Evolutionary conservation across 1,140 invertebrate species (phyloP).

Genomic region (Cydia fagiglandana): DNA sequence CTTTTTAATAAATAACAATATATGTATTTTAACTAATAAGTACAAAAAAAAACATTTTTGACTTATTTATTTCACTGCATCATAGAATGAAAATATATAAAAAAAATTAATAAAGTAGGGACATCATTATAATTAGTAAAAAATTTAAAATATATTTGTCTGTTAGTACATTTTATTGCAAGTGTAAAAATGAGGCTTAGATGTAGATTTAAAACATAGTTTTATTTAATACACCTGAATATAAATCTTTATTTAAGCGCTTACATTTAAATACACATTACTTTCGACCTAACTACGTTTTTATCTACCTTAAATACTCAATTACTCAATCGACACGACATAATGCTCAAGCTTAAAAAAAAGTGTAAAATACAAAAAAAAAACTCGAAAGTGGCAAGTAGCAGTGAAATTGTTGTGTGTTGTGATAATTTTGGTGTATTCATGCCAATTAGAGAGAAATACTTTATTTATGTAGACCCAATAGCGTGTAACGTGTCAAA

Average conservation of each 20-base stretch:
- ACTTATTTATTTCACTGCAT: too few relatives aligned
- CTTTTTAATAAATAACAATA: neutral
- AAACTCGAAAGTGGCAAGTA: constrained; percentile 30
- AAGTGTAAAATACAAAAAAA: constrained; percentile 29
- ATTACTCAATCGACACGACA: constrained; percentile 24
- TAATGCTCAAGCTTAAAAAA: constrained; percentile 34
- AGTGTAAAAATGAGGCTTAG: neutral
- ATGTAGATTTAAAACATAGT: too few relatives aligned
- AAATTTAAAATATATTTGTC: too few relatives aligned
- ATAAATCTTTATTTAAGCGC: neutral
- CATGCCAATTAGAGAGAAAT: constrained; percentile 42
- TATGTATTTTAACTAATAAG: too few relatives aligned
- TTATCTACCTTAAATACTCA: constrained; percentile 22
- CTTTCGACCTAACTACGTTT: constrained; percentile 22
- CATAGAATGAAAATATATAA: too few relatives aligned
- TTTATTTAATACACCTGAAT: neutral
- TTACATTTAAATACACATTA: constrained; percentile 10
- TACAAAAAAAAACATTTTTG: too few relatives aligned
- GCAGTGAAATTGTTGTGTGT: constrained; percentile 34
- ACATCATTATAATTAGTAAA: too few relatives aligned
- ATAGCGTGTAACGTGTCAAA: constrained; percentile 50
- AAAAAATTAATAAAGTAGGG: too few relatives aligned
- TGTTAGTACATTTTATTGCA: too few relatives aligned
- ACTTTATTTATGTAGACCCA: constrained; percentile 58
- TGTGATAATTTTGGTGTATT: constrained; percentile 32